A percentile compares a stretch with the other conserved stretches of the same genome.
phyloP scores from a whole-genome alignment of 2,888 invertebrate species.

The Pachycephus smyrnensis region DNA sequence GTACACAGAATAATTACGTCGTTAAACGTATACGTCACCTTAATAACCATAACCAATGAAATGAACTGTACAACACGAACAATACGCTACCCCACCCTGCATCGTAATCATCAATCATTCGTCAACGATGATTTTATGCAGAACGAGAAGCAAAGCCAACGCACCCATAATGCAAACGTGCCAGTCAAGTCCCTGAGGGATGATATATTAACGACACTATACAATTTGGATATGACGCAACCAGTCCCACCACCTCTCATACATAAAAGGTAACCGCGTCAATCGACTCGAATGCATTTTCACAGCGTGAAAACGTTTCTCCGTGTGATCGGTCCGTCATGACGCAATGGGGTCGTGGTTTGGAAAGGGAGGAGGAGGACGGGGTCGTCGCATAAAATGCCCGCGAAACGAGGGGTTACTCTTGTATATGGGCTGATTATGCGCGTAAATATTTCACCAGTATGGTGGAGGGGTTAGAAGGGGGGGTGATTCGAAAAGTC shows the following conservation, averaged over 20 bases:
- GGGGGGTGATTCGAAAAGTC: conserved; percentile 31
- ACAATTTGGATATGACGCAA: neutral
- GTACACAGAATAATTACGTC: too few species aligned
- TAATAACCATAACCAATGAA: neutral
- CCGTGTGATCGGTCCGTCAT: conserved; percentile 2
- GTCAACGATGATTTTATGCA: conserved; percentile 62
- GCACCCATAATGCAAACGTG: conserved; percentile 40
- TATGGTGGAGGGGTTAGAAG: conserved; percentile 30
- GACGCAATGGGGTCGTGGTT: neutral
- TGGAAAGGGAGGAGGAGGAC: neutral
- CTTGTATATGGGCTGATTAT: conserved; percentile 55
- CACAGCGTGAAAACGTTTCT: conserved; percentile 14
- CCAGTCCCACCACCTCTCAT: neutral
- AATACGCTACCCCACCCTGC: conserved; percentile 45
- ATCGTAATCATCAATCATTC: conserved; percentile 52
- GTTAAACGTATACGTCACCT: too few species aligned
- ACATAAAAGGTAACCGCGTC: conserved; percentile 7
- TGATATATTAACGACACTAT: conserved; percentile 5
- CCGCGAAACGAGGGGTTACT: conserved; percentile 32
- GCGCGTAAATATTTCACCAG: conserved; percentile 55
- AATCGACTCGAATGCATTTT: conserved; percentile 7
- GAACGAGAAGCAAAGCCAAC: conserved; percentile 51
- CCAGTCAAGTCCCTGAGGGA: conserved; percentile 22
- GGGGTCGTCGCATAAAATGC: conserved; percentile 23
- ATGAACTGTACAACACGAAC: conserved; percentile 43